Evolutionary conservation across 2,797 vertebrate genomes (phyloP).

Genomic region (Dipus sagitta): DNA sequence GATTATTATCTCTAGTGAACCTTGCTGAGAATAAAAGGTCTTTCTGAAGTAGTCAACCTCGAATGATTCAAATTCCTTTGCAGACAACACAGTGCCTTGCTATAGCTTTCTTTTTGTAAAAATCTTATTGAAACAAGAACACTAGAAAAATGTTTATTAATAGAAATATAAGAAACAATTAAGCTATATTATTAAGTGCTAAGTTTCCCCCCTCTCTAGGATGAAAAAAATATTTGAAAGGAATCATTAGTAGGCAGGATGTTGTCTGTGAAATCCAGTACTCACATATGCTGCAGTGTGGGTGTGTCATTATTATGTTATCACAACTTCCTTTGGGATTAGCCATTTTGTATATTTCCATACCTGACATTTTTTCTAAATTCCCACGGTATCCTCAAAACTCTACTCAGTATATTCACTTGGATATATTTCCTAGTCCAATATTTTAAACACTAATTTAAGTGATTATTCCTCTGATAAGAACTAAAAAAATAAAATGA

Average conservation of each 20-base stretch:
- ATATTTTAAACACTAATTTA: conserved; percentile 63
- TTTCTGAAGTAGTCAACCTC: conserved; percentile 26
- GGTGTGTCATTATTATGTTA: not conserved
- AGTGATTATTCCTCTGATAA: conserved; percentile 66
- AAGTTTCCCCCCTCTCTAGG: conserved; percentile 27
- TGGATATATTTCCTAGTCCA: conserved; percentile 44
- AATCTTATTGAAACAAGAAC: conserved; percentile 58
- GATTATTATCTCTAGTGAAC: conserved; percentile 55
- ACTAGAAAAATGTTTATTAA: conserved; percentile 40
- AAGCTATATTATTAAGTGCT: conserved; percentile 32
- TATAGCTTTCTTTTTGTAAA: conserved; percentile 53
- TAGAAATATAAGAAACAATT: conserved; percentile 65
- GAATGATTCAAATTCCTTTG: conserved; percentile 60
- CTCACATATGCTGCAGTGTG: not conserved
- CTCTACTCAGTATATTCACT: not conserved
- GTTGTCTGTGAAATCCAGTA: conserved; percentile 58
- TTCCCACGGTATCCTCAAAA: conserved; percentile 24
- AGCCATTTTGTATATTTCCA: conserved; percentile 26
- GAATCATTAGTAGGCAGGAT: conserved; percentile 35
- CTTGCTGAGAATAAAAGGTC: conserved; percentile 60
- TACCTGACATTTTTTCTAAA: conserved; percentile 54
- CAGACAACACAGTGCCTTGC: conserved; percentile 22
- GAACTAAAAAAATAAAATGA: conserved; percentile 68
- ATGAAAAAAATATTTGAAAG: conserved; percentile 49
- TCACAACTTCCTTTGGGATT: conserved; percentile 41